These are phyloP conservation scores for Stegana nigrithorax DNA, from an alignment of 2,888 invertebrate species.

Conservation along the genomic window DNA sequence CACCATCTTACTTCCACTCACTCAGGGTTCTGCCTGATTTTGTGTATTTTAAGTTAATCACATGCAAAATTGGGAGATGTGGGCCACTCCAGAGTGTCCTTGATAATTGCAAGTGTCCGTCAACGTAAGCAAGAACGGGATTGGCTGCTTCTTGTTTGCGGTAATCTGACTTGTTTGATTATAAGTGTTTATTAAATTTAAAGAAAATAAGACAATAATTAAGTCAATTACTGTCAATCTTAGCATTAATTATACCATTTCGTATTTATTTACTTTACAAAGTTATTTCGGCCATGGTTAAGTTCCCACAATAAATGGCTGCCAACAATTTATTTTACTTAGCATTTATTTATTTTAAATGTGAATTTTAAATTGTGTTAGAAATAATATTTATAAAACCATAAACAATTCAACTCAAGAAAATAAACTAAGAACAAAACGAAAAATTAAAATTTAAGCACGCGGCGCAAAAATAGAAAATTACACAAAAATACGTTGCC, in stretches of 20 bases:
- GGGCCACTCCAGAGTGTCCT: too few species aligned
- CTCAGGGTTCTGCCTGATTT: too few species aligned
- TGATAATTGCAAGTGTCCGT: too few species aligned
- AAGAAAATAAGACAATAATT: slow-evolving; percentile 15
- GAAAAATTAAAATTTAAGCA: neutral
- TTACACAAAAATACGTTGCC: slow-evolving; percentile 2
- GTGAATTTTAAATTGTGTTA: neutral
- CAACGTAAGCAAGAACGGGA: too few species aligned
- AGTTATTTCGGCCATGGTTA: slow-evolving; percentile 6
- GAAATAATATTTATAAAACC: slow-evolving; percentile 5
- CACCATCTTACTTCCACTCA: too few species aligned
- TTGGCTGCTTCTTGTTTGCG: too few species aligned
- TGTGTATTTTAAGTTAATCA: too few species aligned
- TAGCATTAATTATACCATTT: neutral
- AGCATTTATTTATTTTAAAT: neutral
- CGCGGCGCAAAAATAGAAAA: slow-evolving; percentile 11
- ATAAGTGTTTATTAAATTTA: too few species aligned
- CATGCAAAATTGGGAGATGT: too few species aligned
- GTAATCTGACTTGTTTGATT: too few species aligned
- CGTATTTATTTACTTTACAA: neutral
- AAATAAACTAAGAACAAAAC: neutral
- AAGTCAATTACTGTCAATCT: slow-evolving; percentile 16
- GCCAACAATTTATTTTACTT: neutral
- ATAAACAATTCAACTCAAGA: neutral
- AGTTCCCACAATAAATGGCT: neutral